Base-by-base conservation (phyloP, 1,140 invertebrate genomes). In the Cydia splendana region DNA sequence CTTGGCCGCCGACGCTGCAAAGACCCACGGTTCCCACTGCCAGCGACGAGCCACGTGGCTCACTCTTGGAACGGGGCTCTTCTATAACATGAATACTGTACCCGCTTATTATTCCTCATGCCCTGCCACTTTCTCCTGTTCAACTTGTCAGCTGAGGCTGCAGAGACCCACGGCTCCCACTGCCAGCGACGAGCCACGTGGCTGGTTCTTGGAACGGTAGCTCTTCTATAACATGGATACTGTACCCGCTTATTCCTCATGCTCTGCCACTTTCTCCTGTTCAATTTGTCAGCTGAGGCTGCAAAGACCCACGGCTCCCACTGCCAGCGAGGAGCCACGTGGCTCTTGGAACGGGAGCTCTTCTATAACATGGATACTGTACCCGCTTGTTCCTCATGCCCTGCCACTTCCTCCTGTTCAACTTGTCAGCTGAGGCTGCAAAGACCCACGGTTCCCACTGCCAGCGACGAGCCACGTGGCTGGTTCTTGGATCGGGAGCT, bases 361-460 rank as follows among this genome's bases (percentile, higher is more conserved):
- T 1, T 92, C 89, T 53, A 51, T 51, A 13, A 10, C 0, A 51
- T 57, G 18, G n/a, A 3, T 13, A 69, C 67, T 77, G 80, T 77
- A 91, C 78, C 95, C 97, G 81, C 77, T 91, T 92, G 65, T 90
- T 91, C 45, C 89, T 84, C 4, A 92, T 82, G 74, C 89, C 91
- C 78, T 90, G 88, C 90, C 89, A 92, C 38, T 91, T 91, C 2
- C 90, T 84, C 30, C 87, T 83, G 65, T 81, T 91, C 5, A 90
- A 79, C 78, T 89, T 91, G 28, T 92, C 90, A 0, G 87, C 89
- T 0, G 87, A 77, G 0, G 89, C 83, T 24, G 90, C 78, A 77
- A 92, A 91, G 2, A 88, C 75, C 90, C 87, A 89, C 0, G 90
- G 90, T 48, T 92, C 87, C 69, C 85, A 78, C 24, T 80, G 45